These are phyloP conservation scores for Acromyrmex echinatior DNA, from an alignment of 1,140 invertebrate species.

Conservation along the genomic window DNA sequence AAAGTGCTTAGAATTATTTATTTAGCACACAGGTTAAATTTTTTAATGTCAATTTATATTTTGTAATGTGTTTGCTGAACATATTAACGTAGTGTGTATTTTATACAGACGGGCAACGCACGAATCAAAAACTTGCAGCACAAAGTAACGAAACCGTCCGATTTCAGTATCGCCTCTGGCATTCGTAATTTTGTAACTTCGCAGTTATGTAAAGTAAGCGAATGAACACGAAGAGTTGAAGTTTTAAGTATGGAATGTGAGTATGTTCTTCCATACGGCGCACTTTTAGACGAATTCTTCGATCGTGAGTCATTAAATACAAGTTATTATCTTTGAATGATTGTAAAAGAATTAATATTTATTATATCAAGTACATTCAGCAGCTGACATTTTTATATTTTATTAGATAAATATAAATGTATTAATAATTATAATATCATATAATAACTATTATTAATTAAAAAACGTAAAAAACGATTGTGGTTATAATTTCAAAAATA, in stretches of 20 bases:
- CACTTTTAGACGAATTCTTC: background rate
- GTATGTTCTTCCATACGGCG: background rate
- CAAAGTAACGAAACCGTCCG: background rate
- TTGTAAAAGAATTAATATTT: background rate
- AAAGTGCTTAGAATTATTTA: background rate
- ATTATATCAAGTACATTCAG: too few species aligned
- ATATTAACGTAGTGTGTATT: background rate
- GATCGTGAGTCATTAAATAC: conserved; percentile 5
- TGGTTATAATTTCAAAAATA: too few species aligned
- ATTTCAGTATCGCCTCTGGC: background rate
- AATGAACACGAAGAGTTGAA: background rate
- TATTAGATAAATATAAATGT: background rate
- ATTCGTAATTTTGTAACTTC: conserved; percentile 28
- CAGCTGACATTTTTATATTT: background rate
- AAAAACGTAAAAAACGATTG: too few species aligned
- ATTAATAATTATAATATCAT: background rate
- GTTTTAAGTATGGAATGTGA: background rate
- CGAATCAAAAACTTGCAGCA: background rate
- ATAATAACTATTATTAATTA: background rate
- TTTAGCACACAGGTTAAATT: background rate
- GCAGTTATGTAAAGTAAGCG: conserved; percentile 51
- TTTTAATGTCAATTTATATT: background rate
- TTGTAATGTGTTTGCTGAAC: background rate
- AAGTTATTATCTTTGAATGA: conserved; percentile 12
- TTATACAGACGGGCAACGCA: background rate